Evolutionary conservation across 2,797 vertebrate species (phyloP).

Genomic region (Odontamblyopus lacepedii): DNA sequence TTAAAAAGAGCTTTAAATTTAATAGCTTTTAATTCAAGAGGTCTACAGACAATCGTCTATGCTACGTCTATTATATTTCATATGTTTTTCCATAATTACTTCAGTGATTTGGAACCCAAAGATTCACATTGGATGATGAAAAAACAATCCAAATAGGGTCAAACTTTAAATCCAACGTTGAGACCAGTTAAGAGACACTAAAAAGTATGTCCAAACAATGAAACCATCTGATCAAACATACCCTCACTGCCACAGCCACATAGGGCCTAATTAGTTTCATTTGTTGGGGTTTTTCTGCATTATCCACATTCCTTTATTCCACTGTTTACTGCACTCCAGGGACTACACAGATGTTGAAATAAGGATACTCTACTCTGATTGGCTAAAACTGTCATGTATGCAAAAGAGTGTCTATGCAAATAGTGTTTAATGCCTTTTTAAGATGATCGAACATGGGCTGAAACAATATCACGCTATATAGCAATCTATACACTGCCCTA

Average conservation of each 20-base stretch:
- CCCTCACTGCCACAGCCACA: constrained; percentile 5
- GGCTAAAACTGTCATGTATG: constrained; percentile 23
- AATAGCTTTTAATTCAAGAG: no score
- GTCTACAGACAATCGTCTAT: no score
- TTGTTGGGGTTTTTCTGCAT: constrained; percentile 7
- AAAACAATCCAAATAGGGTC: background rate
- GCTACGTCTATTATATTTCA: background rate
- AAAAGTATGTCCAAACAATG: background rate
- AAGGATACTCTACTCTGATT: constrained; percentile 7
- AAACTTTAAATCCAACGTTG: background rate
- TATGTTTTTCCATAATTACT: background rate
- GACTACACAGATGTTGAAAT: constrained; percentile 30
- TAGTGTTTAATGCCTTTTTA: background rate
- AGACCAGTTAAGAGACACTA: background rate
- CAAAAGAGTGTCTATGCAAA: background rate
- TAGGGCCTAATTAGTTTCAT: constrained; percentile 11
- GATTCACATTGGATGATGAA: no score
- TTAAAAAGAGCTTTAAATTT: no score
- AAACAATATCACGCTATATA: background rate
- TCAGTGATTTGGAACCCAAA: background rate
- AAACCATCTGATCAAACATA: constrained; percentile 3
- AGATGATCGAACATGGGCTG: background rate
- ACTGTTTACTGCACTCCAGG: constrained; percentile 16
- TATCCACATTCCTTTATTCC: constrained; percentile 20
- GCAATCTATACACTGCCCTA: background rate